Percentiles rank a stretch among this genome's conserved stretches.
These are phyloP conservation scores for Pegea sp. DNA, from an alignment of 23 tunicate genomes.

Conservation along the genomic window DNA sequence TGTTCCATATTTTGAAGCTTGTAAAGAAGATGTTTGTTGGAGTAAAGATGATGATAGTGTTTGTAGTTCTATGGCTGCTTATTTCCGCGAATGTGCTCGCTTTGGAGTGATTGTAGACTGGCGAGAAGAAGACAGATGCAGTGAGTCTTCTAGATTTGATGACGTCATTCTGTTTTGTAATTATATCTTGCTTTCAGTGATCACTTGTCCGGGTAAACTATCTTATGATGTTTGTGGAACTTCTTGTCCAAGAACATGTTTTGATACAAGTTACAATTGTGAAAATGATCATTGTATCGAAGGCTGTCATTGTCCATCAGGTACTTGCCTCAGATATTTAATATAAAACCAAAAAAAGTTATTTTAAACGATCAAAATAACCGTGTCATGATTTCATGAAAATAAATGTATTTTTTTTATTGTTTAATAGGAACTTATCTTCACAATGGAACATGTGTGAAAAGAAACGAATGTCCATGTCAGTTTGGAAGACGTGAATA, in stretches of 20 bases:
- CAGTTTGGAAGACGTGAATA: slow-evolving; percentile 76
- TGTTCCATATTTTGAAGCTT: slow-evolving; percentile 83
- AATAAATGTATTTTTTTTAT: no score
- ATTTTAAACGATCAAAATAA: no score
- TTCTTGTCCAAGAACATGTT: slow-evolving; percentile 88
- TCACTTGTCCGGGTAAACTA: slow-evolving; percentile 63
- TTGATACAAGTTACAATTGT: slow-evolving; percentile 86
- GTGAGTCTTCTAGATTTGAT: no score
- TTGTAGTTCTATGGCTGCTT: slow-evolving; percentile 83
- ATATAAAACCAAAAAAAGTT: no score
- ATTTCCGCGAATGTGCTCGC: slow-evolving; percentile 79
- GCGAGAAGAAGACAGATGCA: slow-evolving; percentile 68
- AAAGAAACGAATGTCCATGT: slow-evolving; percentile 72
- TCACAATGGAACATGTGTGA: slow-evolving; percentile 87
- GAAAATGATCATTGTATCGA: slow-evolving; percentile 97
- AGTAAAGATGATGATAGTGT: slow-evolving; percentile 75
- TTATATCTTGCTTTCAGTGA: no score
- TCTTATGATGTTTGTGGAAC: slow-evolving; percentile 87
- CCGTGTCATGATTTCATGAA: no score
- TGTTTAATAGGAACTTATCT: slow-evolving; percentile 84
- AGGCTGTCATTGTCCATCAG: slow-evolving; percentile 97
- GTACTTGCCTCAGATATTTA: no score
- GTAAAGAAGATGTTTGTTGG: slow-evolving; percentile 93
- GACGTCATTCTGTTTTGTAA: no score
- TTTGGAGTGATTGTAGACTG: slow-evolving; percentile 82